Base-by-base conservation (phyloP, 2,888 invertebrate genomes). In the Acronicta alni region DNA sequence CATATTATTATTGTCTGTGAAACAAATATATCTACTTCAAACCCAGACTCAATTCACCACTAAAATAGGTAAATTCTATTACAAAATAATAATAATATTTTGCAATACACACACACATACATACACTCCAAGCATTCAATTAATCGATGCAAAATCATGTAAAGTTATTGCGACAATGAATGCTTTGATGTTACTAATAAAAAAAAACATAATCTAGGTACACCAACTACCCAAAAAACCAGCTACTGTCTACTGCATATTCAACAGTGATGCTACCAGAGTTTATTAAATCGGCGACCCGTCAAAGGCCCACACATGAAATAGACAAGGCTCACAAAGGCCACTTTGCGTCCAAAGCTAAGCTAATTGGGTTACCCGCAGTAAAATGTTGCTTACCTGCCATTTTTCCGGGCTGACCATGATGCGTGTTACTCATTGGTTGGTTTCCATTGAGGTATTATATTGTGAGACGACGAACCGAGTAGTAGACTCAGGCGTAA, bases 301-400 rank as follows among this genome's bases (percentile, higher is more conserved):
- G 45, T 62, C 67, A 67, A 71, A 67, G 35, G 45, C 18, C 20
- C 43, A 38, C 46, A 32, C 39, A 39, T 32, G 49, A 16, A 41
- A 57, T 30, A 62, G 42, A 48, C 52, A 54, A 43, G 16, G 30
- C 9, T 17, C 42, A 74, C 54, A 66, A 69, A 65, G 49, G 38
- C 18, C 5, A 14, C 20, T 7, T 17, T n/a, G 35, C 16, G 7
- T 20, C 41, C 43, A 60, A 65, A 58, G 51, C 47, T 17, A 26
- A 49, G 37, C 58, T 43, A 58, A 72, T 52, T 58, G 54, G 9
- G 54, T 61, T 61, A 9, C 45, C 46, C 32, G 32, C 9, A n/a
- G 16, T 9, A 47, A 52, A 56, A 49, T 49, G 17, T 74, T 58
- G 46, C 57, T 55, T 61, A 43, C 32, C 20, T 51, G 38, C 49